A percentile compares a stretch with the other conserved stretches of the same genome.
Conservation (phyloP, 2,888 invertebrate species). For the Diaperis boleti region DNA sequence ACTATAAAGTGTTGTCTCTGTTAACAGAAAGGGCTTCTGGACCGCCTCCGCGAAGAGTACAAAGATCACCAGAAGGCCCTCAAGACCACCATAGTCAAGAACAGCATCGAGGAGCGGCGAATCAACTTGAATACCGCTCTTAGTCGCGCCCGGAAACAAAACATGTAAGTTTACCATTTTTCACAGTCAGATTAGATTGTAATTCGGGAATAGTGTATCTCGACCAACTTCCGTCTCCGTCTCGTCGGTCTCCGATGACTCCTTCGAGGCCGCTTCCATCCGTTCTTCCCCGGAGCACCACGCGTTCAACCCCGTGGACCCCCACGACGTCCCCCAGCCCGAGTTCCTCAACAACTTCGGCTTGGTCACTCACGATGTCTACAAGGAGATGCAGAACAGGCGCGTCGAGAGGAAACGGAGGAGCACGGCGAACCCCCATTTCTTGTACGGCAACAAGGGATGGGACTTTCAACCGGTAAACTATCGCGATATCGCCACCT, state of each 20-base stretch:
- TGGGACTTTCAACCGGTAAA: constrained; percentile 58
- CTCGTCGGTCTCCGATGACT: constrained; percentile 62
- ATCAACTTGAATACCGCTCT: constrained; percentile 61
- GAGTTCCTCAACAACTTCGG: constrained; percentile 66
- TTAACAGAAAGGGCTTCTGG: constrained; percentile 61
- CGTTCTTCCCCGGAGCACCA: constrained; percentile 58
- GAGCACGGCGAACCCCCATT: constrained; percentile 71
- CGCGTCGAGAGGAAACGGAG: constrained; percentile 69
- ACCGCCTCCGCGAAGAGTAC: constrained; percentile 61
- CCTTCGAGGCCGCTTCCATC: constrained; percentile 56
- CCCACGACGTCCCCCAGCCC: constrained; percentile 63
- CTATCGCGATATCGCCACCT: neutral
- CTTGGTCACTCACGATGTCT: constrained; percentile 67
- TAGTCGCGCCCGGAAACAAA: constrained; percentile 63
- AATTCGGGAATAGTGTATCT: constrained; percentile 48
- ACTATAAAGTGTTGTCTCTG: constrained; percentile 1
- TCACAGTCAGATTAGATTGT: constrained; percentile 9
- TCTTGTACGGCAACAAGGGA: constrained; percentile 67
- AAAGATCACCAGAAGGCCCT: constrained; percentile 58
- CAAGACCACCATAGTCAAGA: constrained; percentile 58
- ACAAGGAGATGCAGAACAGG: constrained; percentile 68
- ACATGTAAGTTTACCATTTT: constrained; percentile 55
- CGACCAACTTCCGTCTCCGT: constrained; percentile 58
- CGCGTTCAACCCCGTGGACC: constrained; percentile 55
- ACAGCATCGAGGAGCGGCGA: constrained; percentile 61